phyloP scores from a whole-genome alignment of 2,888 invertebrate species.

The Folsomia candida region DNA sequence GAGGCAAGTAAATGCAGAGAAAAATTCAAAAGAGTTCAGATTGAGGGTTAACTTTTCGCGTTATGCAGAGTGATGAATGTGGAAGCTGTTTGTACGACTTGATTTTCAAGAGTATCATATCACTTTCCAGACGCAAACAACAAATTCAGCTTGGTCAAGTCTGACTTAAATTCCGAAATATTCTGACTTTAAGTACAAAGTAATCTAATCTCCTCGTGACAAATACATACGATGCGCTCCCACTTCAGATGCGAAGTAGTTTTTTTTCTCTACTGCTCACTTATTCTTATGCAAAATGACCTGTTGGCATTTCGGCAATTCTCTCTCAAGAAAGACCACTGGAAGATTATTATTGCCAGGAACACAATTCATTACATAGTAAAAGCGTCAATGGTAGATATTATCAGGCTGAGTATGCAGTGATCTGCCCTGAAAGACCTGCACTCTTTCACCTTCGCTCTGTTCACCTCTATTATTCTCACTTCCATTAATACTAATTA shows the following conservation, averaged over 20 bases:
- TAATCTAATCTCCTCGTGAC: conserved; percentile 16
- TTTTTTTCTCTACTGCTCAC: conserved; percentile 21
- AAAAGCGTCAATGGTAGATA: too few species aligned
- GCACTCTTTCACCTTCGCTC: conserved; percentile 13
- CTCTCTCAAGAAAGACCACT: not conserved
- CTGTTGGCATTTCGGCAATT: conserved; percentile 16
- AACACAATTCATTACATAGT: conserved; percentile 14
- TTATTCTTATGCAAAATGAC: conserved; percentile 27
- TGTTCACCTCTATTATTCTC: conserved; percentile 7
- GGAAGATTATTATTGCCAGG: too few species aligned
- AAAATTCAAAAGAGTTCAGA: too few species aligned
- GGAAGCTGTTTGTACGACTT: not conserved
- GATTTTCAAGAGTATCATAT: not conserved
- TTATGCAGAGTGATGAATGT: too few species aligned
- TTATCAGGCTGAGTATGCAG: conserved; percentile 14
- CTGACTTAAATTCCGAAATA: not conserved
- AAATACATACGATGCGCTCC: not conserved
- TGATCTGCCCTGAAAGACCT: not conserved
- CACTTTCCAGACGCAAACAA: not conserved
- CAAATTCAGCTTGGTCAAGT: not conserved
- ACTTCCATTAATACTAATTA: conserved; percentile 6
- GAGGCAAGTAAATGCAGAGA: too few species aligned
- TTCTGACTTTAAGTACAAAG: not conserved
- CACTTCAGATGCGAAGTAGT: conserved; percentile 2
- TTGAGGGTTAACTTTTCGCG: too few species aligned